Base-by-base conservation (phyloP, 2,888 invertebrate species). In the Xanthostigma xanthostigma region DNA sequence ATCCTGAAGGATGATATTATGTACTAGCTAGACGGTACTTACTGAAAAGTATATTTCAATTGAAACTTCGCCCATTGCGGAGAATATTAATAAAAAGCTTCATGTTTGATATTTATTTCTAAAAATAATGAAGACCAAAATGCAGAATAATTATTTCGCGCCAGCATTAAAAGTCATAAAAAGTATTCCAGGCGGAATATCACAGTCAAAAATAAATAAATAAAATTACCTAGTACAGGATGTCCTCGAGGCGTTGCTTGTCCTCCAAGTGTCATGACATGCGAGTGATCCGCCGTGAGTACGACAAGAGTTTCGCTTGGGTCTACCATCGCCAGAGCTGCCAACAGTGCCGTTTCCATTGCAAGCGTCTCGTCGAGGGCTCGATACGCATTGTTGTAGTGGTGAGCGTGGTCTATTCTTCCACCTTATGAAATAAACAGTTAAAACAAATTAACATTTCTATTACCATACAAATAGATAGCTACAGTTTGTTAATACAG, bases 251-350 rank as follows among this genome's bases (percentile, higher is more conserved):
- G 82, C 36, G 86, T 84, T 10, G 83, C 81, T 57, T 83, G 77
- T n/a, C 85, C 85, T 36, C 84, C 84, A 57, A 86, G 77, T 41
- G 84, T 85, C 68, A 85, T 74, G 34, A 85, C 84, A 61, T 86
- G 84, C 2, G 84, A 85, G 64, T 86, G 86, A 65, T 86, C 86
- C 2, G 85, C 80, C 1, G 85, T 86, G 51, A 86, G 81, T 41
- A 86, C 78, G 46, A 85, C 74, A 51, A 86, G 68, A 13, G 69
- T 68, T 56, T 68, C 67, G 4, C 64, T 65, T 12, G 55, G 76
- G 62, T 83, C 80, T 34, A 84, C 80, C 60, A 79, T 70, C 53
- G 80, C 76, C 60, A 84, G 60, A 10, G 84, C 81, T 4, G 79
- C 79, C 52, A 80, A 64, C 37, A 86, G 71, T 2, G 85, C 84